Evolutionary conservation across 1,140 invertebrate species (phyloP), one percentile per base, ranked within the genome.

Genomic region (Daktulosphaira vitifoliae): DNA sequence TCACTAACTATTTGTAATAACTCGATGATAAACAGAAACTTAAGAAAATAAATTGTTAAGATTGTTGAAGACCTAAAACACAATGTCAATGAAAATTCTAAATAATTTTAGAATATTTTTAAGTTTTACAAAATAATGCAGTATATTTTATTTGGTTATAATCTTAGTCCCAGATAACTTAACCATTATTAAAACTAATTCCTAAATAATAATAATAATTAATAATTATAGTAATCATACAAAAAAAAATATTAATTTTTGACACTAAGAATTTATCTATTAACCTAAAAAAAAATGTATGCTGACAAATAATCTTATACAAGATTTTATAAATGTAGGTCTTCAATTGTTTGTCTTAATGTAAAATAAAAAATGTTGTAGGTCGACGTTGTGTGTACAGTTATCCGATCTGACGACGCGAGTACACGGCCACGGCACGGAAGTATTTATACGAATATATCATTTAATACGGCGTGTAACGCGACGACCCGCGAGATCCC

Each of bases 401-500:
- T 62, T 48, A 62, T 62, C 56, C 56, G 56, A 62, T 62, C 56
- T 25, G 56, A 25, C 42, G 56, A 22, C 56, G 56, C 56, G 56
- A 62, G 15, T 48, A 62, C 44, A 62, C 56, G 56, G 42, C 56
- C 38, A 25, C 56, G 56, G 56, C 56, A 62, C 56, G 42, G 46
- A 46, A 33, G 46, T 62, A 59, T 62, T 46, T 48, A 62, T 39
- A 62, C 56, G 56, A 38, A 46, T 62, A 33, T 33, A 33, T 62
- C 46, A 46, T 62, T 62, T 62, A 62, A 62, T 62, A 62, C 56
- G 56, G 56, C 56, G 56, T 62, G 56, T 62, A 62, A 62, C 56
- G 56, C 56, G 56, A 62, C 56, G 56, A 62, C 44, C 56, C 56
- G 42, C 56, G 56, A 62, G 56, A 62, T 62, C 56, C 56, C 56